Conservation (phyloP, 2,113 vertebrate genomes). For the Prolemur simus region DNA sequence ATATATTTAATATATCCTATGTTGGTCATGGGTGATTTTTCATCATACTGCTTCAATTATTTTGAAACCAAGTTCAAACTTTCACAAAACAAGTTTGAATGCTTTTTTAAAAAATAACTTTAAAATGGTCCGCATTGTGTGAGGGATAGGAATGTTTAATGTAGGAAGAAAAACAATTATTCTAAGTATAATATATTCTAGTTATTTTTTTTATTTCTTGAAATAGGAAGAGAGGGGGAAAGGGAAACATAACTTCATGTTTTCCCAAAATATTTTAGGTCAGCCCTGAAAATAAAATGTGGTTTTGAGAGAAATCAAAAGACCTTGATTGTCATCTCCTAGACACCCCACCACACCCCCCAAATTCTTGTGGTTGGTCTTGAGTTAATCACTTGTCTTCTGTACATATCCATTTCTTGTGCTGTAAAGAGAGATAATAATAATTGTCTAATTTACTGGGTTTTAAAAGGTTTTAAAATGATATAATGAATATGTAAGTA, state of each 20-base stretch:
- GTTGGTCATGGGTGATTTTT: neutral
- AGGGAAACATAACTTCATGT: neutral
- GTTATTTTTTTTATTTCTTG: neutral
- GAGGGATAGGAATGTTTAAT: neutral
- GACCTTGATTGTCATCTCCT: neutral
- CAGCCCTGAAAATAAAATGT: neutral
- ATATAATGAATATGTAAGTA: neutral
- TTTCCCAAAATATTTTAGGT: neutral
- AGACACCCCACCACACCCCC: rapidly evolving
- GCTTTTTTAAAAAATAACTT: neutral
- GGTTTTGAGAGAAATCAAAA: neutral
- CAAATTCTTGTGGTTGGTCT: neutral
- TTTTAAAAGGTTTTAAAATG: neutral
- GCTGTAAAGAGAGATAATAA: neutral
- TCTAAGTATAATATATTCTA: neutral
- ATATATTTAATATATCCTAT: neutral
- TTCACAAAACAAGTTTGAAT: neutral
- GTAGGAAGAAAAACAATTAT: neutral
- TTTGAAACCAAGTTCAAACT: neutral
- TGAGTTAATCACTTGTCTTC: neutral
- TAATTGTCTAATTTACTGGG: neutral
- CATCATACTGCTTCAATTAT: neutral
- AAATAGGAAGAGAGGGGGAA: neutral
- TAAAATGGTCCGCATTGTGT: neutral
- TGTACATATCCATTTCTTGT: neutral